Conservation (phyloP, 2,113 vertebrate genomes). For the Tricholaema leucomelas region DNA sequence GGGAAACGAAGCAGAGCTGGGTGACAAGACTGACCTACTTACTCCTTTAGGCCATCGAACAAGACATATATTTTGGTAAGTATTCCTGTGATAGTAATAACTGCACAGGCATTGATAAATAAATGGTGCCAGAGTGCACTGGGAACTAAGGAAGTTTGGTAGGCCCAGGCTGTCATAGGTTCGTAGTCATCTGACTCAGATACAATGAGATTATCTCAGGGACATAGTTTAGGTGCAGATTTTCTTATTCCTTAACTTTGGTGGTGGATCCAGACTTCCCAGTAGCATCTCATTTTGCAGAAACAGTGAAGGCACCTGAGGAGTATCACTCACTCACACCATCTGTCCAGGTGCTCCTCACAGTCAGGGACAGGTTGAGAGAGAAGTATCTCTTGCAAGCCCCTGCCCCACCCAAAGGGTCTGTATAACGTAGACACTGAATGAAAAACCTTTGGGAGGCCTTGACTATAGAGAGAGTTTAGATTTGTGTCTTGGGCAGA, state of each 20-base stretch:
- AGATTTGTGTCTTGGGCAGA: not conserved
- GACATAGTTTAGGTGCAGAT: not conserved
- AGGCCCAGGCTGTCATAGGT: not conserved
- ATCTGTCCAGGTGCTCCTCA: not conserved
- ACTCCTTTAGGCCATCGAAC: not conserved
- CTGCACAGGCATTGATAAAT: rapidly evolving
- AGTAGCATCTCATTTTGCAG: not conserved
- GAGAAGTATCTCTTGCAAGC: not conserved
- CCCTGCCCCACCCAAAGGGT: not conserved
- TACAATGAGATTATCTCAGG: rapidly evolving
- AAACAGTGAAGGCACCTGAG: not conserved
- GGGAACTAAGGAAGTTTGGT: not conserved
- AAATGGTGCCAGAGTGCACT: not conserved
- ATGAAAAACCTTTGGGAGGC: rapidly evolving
- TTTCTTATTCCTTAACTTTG: not conserved
- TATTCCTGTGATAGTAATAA: rapidly evolving
- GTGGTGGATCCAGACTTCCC: not conserved
- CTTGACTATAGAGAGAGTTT: not conserved
- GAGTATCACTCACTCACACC: not conserved
- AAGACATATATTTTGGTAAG: not conserved
- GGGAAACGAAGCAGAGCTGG: not conserved
- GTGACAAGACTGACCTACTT: not conserved
- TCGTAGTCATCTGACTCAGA: not conserved
- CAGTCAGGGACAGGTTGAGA: not conserved
- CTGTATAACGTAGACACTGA: rapidly evolving